Base-by-base conservation (phyloP, 2,113 vertebrate genomes). In the Erpornis zantholeuca region DNA sequence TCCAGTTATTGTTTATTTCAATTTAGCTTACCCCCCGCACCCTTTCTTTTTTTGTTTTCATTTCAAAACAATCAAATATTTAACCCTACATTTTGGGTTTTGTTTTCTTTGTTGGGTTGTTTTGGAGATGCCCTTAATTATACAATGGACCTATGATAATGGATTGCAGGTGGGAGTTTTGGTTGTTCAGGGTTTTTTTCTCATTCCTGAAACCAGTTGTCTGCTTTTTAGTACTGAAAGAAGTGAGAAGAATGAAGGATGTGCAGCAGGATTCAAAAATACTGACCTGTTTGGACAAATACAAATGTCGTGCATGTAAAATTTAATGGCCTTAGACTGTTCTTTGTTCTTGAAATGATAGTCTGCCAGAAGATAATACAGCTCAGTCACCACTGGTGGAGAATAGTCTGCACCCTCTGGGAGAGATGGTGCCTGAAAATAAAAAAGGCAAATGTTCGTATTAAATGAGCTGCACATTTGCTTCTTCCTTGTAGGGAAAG, bases 291-390 rank as follows among this genome's bases (percentile, higher is more conserved):
- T 98, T 15, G 99, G 99, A 91, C 98, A 99, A 92, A 99, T 98
- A 79, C 99, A 99, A 82, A 99, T 99, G 94, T 99, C 99, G 0
- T 99, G 99, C 99, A 99, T 99, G 89, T 99, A 99, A 96, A 99
- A 99, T 97, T 99, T 99, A 96, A 99, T 99, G 90, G 99, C 99
- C 97, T 99, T 99, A 61, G 99, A 99, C 95, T 99, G 99, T 72
- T 99, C 99, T 95, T 99, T 99, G 97, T 99, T 99, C 96, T 99
- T 99, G 97, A 99, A 99, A 92, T 99, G 99, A 94, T 99, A 99
- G 80, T 99, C 99, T 40, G 99, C 99, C 95, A 99, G 97, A 66
- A 99, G 98, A 92, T 99, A 99, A 97, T 99, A 99, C 20, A 99
- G 97, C 92, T 99, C 99, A 38, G 98, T 98, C 80, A 99, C 98